phyloP scores from a whole-genome alignment of 2,797 vertebrate genomes.

The Netta rufina region DNA sequence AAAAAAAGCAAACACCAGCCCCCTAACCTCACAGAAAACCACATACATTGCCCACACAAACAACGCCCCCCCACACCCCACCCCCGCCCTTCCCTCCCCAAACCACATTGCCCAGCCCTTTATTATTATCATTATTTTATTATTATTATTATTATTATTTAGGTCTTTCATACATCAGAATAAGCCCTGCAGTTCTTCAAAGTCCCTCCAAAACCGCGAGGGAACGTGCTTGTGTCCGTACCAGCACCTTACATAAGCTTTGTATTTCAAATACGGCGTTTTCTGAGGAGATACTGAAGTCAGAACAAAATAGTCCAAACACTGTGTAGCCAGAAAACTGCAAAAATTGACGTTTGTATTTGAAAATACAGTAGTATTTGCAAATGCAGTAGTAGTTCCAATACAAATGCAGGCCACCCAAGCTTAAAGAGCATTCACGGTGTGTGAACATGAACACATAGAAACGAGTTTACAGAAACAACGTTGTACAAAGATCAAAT shows the following conservation, averaged over 20 bases:
- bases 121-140: no score
- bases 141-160: no score
- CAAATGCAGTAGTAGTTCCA: not conserved
- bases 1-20: no score
- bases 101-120: no score
- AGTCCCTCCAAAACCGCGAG: rapidly evolving
- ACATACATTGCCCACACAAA: no score
- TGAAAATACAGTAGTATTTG: not conserved
- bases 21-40: not conserved
- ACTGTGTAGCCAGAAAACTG: not conserved
- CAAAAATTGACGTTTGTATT: not conserved
- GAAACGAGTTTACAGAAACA: not conserved
- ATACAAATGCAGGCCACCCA: not conserved
- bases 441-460: rapidly evolving
- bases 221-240: rapidly evolving
- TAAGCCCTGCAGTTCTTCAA: not conserved
- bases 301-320: not conserved
- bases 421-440: not conserved
- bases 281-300: not conserved
- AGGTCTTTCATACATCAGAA: no score
- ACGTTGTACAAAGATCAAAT: not conserved
- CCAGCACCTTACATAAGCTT: rapidly evolving
- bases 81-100: no score
- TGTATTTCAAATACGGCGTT: not conserved
- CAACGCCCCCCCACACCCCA: no score